Conservation (phyloP, 2,797 vertebrate species). For the Anisognathus igniventris region DNA sequence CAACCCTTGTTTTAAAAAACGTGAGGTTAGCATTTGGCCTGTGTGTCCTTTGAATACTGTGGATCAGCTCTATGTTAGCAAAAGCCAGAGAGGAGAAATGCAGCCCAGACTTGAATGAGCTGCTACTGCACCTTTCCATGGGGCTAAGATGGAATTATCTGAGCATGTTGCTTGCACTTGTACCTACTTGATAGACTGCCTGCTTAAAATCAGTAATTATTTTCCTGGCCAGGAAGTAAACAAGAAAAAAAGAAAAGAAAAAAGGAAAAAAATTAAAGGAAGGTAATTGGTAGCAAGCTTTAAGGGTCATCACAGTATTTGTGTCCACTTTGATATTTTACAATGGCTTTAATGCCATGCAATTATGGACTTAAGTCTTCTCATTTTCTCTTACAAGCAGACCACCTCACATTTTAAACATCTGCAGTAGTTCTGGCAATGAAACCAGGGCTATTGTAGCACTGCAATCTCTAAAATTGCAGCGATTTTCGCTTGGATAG, state of each 20-base stretch:
- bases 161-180: accelerated
- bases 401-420: background rate
- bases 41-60: background rate
- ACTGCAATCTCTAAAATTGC: background rate
- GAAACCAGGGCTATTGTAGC: background rate
- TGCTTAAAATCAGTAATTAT: background rate
- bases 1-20: background rate
- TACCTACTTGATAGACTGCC: background rate
- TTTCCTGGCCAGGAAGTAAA: background rate
- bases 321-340: background rate
- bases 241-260: background rate
- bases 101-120: background rate
- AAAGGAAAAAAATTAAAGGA: background rate
- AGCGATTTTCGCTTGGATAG: background rate
- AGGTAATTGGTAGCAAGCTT: background rate
- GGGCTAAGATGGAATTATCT: background rate
- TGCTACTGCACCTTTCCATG: background rate
- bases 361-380: background rate
- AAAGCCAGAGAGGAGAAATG: background rate
- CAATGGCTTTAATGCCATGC: background rate
- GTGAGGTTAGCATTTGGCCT: background rate
- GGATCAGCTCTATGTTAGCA: background rate
- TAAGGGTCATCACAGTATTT: background rate
- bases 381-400: background rate
- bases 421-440: background rate